A percentile compares a stretch with the other conserved stretches of the same genome.
These are phyloP conservation scores for Zaprionus ornatus DNA, from an alignment of 1,140 invertebrate species.

Conservation along the genomic window DNA sequence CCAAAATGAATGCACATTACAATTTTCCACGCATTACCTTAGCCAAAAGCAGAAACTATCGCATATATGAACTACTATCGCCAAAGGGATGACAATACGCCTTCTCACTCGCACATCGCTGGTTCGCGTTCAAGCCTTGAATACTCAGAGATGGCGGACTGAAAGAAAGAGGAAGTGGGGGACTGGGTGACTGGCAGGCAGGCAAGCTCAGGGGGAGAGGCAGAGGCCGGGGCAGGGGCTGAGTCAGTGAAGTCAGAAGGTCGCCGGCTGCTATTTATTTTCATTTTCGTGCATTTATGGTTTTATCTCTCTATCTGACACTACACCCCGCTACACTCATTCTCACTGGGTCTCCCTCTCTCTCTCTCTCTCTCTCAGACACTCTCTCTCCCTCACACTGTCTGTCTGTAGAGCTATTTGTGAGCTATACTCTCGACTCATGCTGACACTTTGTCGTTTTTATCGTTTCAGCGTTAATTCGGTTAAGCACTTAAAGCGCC, in stretches of 20 bases:
- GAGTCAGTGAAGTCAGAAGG: slow-evolving; percentile 16
- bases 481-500: slow-evolving; percentile 77
- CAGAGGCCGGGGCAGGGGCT: neutral
- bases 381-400: neutral
- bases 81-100: neutral
- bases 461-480: slow-evolving; percentile 81
- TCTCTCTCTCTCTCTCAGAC: neutral
- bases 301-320: slow-evolving; percentile 56
- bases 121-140: neutral
- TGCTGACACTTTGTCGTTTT: slow-evolving; percentile 80
- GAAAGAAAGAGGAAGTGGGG: neutral
- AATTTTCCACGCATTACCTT: no score
- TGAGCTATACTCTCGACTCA: slow-evolving; percentile 37
- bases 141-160: neutral
- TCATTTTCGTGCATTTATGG: slow-evolving; percentile 80
- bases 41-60: neutral
- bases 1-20: no score
- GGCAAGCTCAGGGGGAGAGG: no score
- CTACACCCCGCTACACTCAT: neutral
- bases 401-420: neutral
- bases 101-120: neutral
- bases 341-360: neutral
- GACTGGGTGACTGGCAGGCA: no score
- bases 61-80: no score
- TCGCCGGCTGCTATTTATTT: slow-evolving; percentile 77